Evolutionary conservation across 2,888 invertebrate species (phyloP).

Genomic region (Drosophila algonquin): DNA sequence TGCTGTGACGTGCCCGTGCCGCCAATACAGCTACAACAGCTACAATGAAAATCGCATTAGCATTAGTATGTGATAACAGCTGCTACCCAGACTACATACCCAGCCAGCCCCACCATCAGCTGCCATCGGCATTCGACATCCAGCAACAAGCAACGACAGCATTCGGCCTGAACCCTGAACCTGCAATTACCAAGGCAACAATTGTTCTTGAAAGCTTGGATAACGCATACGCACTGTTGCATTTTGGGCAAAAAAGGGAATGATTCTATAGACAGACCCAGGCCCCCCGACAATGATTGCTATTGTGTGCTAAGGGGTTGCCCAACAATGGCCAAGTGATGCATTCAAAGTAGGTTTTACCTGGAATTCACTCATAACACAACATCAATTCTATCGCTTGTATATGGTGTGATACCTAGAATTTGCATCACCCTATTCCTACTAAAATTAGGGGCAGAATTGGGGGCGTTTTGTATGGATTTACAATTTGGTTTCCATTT

Average conservation of each 20-base stretch:
- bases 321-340: conserved; percentile 1
- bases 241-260: conserved; percentile 10
- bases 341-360: conserved; percentile 11
- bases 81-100: conserved; percentile 19
- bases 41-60: conserved; percentile 55
- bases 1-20: conserved; percentile 8
- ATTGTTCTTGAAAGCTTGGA: conserved; percentile 39
- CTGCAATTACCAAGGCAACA: conserved; percentile 37
- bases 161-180: conserved; percentile 4
- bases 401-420: background rate
- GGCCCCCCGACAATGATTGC: conserved; percentile 20
- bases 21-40: conserved; percentile 43
- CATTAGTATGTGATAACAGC: conserved; percentile 46
- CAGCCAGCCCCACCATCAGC: conserved; percentile 1
- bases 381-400: background rate
- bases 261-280: conserved; percentile 4
- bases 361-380: background rate
- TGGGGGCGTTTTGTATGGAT: too few relatives aligned
- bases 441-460: too few relatives aligned
- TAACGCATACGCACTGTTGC: conserved; percentile 41
- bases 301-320: conserved; percentile 29
- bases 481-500: too few relatives aligned
- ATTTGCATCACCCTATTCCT: background rate
- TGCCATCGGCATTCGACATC: conserved; percentile 1
- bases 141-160: conserved; percentile 24